Percentiles rank a stretch among this genome's conserved stretches.
phyloP scores from a whole-genome alignment of 2,113 vertebrate species.

The Nibea coibor region DNA sequence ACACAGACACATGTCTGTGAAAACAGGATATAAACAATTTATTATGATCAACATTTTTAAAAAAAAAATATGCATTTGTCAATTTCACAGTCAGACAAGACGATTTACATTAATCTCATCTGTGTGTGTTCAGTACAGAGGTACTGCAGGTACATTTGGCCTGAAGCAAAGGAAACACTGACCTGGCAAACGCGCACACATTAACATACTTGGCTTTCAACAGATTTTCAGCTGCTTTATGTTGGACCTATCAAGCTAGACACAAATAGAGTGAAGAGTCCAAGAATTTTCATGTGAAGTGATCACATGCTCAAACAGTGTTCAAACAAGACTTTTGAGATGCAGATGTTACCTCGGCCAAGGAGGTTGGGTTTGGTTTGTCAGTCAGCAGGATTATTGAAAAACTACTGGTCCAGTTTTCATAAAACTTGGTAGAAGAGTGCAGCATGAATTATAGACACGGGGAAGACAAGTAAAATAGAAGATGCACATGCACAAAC shows the following conservation, averaged over 20 bases:
- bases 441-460: too few relatives aligned
- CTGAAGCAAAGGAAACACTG: neutral
- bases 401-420: too few relatives aligned
- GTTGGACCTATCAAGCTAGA: neutral
- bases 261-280: too few relatives aligned
- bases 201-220: neutral
- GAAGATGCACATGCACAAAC: neutral
- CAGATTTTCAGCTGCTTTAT: neutral
- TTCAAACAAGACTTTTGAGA: neutral
- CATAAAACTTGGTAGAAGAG: too few relatives aligned
- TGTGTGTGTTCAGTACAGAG: neutral
- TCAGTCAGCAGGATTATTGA: too few relatives aligned
- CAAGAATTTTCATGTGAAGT: neutral
- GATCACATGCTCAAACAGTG: neutral
- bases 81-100: conserved; percentile 1
- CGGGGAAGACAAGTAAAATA: neutral
- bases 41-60: neutral
- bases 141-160: neutral
- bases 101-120: neutral
- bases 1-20: neutral
- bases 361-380: too few relatives aligned
- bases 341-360: neutral
- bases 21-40: neutral
- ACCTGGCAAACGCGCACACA: neutral
- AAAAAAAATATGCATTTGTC: neutral